These are phyloP conservation scores for Sitodiplosis mosellana DNA, from an alignment of 1,140 invertebrate species.

Conservation along the genomic window DNA sequence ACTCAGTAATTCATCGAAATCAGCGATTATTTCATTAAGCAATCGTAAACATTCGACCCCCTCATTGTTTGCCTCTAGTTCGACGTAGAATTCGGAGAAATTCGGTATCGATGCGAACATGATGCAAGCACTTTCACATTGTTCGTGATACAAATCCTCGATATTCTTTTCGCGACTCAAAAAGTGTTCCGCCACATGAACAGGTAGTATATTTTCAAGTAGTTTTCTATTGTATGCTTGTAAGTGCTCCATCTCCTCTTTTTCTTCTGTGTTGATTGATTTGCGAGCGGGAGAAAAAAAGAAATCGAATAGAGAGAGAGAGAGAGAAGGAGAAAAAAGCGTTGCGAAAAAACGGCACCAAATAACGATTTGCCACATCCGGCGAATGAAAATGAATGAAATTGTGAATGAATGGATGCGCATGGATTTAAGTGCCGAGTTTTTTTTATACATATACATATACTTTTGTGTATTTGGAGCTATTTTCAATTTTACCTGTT, in stretches of 20 bases:
- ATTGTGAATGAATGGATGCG: too few species aligned
- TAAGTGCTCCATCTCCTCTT: constrained; percentile 85
- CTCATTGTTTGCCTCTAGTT: constrained; percentile 85
- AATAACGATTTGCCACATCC: too few species aligned
- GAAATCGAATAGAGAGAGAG: too few species aligned
- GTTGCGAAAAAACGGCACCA: too few species aligned
- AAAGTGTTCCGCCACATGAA: constrained; percentile 88
- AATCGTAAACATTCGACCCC: constrained; percentile 86
- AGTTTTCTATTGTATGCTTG: constrained; percentile 86
- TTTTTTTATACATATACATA: too few species aligned
- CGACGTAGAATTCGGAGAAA: constrained; percentile 93
- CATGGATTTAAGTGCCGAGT: not conserved
- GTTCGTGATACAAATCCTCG: constrained; percentile 89
- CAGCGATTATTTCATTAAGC: constrained; percentile 92
- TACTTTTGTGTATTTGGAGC: too few species aligned
- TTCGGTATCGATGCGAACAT: constrained; percentile 94
- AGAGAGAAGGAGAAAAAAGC: too few species aligned
- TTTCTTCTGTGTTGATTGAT: constrained; percentile 50
- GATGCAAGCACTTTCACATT: constrained; percentile 86
- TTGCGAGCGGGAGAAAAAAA: not conserved
- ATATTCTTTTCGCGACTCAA: constrained; percentile 61
- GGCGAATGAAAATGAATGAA: too few species aligned
- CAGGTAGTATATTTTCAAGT: constrained; percentile 84
- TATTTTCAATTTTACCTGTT: constrained; percentile 32
- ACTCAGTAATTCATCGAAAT: constrained; percentile 81